These are phyloP conservation scores for Pterostichus niger DNA, from an alignment of 2,888 invertebrate genomes.

Conservation along the genomic window DNA sequence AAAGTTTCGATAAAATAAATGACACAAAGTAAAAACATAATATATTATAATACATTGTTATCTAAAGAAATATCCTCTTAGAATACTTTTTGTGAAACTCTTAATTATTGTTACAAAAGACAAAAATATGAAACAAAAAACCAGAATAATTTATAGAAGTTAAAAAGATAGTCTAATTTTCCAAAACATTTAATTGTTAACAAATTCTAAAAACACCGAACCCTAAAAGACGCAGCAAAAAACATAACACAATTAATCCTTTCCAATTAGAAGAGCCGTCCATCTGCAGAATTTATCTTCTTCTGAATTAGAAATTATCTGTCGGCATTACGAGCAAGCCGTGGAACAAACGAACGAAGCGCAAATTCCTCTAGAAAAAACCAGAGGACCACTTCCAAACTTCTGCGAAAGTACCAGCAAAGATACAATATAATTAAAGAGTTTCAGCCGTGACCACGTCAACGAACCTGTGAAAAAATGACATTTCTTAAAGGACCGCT, in stretches of 20 bases:
- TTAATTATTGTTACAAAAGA: background rate
- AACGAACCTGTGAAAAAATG: slow-evolving; percentile 11
- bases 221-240: background rate
- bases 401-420: background rate
- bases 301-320: slow-evolving; percentile 10
- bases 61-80: too few relatives aligned
- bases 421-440: slow-evolving; percentile 28
- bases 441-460: slow-evolving; percentile 25
- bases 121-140: background rate
- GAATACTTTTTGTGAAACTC: too few relatives aligned
- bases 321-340: slow-evolving; percentile 1
- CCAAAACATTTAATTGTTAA: slow-evolving; percentile 7
- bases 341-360: background rate
- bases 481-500: slow-evolving; percentile 10
- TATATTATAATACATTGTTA: too few relatives aligned
- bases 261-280: background rate
- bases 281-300: background rate
- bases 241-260: slow-evolving; percentile 6
- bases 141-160: too few relatives aligned
- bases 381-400: background rate
- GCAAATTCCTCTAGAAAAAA: background rate
- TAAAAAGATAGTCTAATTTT: background rate
- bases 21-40: too few relatives aligned
- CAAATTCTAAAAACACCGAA: background rate
- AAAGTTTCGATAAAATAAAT: too few relatives aligned